Base-by-base conservation (phyloP, 2,888 invertebrate genomes). In the Gastrophysa polygoni region DNA sequence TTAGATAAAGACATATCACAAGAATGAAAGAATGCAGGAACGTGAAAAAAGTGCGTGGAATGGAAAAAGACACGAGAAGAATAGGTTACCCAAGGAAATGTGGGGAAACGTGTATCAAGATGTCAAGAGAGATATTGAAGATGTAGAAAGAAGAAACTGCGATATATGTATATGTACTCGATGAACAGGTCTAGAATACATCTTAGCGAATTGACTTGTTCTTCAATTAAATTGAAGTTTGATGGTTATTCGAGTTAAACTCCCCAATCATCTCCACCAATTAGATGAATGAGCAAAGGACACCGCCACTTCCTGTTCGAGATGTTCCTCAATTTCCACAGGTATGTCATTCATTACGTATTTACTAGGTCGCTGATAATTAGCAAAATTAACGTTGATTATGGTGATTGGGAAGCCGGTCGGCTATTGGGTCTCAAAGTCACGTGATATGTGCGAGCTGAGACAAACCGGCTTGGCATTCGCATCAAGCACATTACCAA, bases 361-460 rank as follows among this genome's bases (percentile, higher is more conserved):
- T 78, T 80, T 79, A 78, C 73, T 74, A 74, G 75, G 78, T 77
- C 77, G 77, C 73, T 76, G 75, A 75, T 80, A 80, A 80, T 80
- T 80, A 79, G 78, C 75, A 77, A 79, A 78, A 80, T 80, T 80
- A 79, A 77, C 75, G 78, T 79, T 79, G 80, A 80, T 79, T 77
- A 77, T 76, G 76, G 78, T 78, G 78, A 80, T 80, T 80, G 78
- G 73, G 68, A 54, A 63, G 68, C 66, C 67, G 69, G 74, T 73
- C 70, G 71, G 75, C 73, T 74, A 76, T 77, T 77, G 75, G 75
- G 73, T 77, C 76, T 76, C 76, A 74, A 71, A 72, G 72, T 73
- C 76, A 72, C 72, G 73, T 78, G 77, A 77, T 75, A 74, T 75
- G 74, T 71, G 38, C 7, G 72, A 71, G 66, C 64, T 60, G 66